These are phyloP conservation scores for Cebus imitator DNA, from an alignment of 2,113 vertebrate genomes.

Conservation along the genomic window DNA sequence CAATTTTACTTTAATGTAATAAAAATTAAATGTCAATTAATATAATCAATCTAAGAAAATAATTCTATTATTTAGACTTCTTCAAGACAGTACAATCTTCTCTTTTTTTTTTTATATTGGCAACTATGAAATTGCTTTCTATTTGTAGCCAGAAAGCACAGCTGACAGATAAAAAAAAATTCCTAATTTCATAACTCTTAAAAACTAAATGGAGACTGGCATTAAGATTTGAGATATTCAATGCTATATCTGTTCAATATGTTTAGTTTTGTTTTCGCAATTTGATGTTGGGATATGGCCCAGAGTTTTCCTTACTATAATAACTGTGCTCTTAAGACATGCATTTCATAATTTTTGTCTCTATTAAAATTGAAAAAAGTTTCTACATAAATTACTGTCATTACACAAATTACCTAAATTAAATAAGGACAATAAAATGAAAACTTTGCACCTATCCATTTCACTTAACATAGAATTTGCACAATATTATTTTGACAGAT, in stretches of 20 bases:
- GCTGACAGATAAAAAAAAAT: neutral
- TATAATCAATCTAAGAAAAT: neutral
- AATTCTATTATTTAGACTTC: neutral
- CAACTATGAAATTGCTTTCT: neutral
- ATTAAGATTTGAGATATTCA: conserved; percentile 13
- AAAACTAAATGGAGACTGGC: neutral
- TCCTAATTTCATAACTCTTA: neutral
- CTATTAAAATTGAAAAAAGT: neutral
- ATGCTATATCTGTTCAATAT: neutral
- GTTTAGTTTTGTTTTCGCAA: neutral
- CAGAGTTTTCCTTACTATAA: neutral
- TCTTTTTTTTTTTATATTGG: neutral
- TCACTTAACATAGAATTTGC: neutral
- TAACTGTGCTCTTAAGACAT: conserved; percentile 16
- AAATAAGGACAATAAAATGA: neutral
- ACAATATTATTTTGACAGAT: neutral
- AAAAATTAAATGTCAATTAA: neutral
- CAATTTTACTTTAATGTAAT: neutral
- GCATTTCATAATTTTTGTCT: neutral
- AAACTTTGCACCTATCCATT: neutral
- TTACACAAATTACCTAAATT: neutral
- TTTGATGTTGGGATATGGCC: neutral
- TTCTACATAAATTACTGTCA: neutral
- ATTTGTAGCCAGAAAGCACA: neutral
- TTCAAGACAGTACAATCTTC: neutral